These are phyloP conservation scores for Hoplodrina blanda DNA, from an alignment of 2,888 invertebrate genomes.

Conservation along the genomic window DNA sequence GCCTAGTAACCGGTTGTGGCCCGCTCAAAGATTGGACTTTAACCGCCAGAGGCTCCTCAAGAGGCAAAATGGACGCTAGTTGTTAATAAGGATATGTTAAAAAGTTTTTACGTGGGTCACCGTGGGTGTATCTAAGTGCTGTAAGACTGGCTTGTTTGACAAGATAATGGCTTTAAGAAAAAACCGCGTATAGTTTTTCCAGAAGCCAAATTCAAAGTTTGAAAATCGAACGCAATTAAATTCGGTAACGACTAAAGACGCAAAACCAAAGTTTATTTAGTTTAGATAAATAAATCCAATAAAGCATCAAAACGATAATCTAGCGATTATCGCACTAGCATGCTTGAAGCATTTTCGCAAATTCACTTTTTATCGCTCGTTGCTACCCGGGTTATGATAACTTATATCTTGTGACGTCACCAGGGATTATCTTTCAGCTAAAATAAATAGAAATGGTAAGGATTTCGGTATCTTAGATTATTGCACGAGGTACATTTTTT, in stretches of 20 bases:
- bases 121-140: neutral
- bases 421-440: conserved; percentile 37
- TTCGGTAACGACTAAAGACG: conserved; percentile 1
- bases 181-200: neutral
- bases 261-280: conserved; percentile 3
- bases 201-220: neutral
- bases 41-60: conserved; percentile 38
- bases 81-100: conserved; percentile 14
- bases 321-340: neutral
- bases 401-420: conserved; percentile 54
- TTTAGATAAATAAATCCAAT: conserved; percentile 16
- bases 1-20: conserved; percentile 50
- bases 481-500: conserved; percentile 11
- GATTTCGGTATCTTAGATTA: conserved; percentile 28
- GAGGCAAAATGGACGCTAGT: conserved; percentile 19
- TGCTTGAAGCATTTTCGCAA: conserved; percentile 18
- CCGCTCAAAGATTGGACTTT: conserved; percentile 48
- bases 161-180: conserved; percentile 1
- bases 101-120: conserved; percentile 6
- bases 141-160: conserved; percentile 4
- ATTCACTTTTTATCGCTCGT: conserved; percentile 45
- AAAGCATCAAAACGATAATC: conserved; percentile 17
- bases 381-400: conserved; percentile 55
- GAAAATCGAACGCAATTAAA: neutral
- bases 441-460: conserved; percentile 46